Percentiles rank a stretch among this genome's conserved stretches.
phyloP scores from a whole-genome alignment of 2,888 invertebrate genomes.

The Torymus texanus region DNA sequence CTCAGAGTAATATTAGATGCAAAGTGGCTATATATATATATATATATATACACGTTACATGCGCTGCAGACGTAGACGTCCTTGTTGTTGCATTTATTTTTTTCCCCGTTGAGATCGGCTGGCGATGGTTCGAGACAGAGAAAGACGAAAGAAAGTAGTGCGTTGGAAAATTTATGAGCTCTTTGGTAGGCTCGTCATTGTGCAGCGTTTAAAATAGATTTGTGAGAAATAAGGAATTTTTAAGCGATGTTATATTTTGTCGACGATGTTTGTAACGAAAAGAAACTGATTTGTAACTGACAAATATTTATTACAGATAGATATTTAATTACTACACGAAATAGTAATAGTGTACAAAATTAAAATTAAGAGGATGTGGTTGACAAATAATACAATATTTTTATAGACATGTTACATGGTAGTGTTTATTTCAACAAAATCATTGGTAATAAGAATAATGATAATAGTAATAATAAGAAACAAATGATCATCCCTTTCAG shows the following conservation, averaged over 20 bases:
- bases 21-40: no score
- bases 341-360: no score
- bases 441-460: slow-evolving; percentile 56
- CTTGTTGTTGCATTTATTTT: neutral
- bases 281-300: no score
- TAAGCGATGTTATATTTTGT: neutral
- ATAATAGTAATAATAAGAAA: slow-evolving; percentile 55
- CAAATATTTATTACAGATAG: no score
- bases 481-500: slow-evolving; percentile 64
- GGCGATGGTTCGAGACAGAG: slow-evolving; percentile 15
- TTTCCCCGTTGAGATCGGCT: slow-evolving; percentile 3
- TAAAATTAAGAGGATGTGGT: neutral
- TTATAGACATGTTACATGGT: slow-evolving; percentile 52
- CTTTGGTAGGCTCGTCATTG: no score
- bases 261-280: no score
- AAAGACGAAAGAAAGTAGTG: slow-evolving; percentile 17
- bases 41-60: neutral
- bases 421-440: slow-evolving; percentile 67
- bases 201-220: no score
- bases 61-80: neutral
- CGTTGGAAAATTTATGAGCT: neutral
- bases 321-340: no score
- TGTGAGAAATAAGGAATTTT: neutral
- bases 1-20: no score
- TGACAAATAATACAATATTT: neutral